phyloP scores from a whole-genome alignment of 2,797 vertebrate genomes.

The Chiroxiphia lanceolata region DNA sequence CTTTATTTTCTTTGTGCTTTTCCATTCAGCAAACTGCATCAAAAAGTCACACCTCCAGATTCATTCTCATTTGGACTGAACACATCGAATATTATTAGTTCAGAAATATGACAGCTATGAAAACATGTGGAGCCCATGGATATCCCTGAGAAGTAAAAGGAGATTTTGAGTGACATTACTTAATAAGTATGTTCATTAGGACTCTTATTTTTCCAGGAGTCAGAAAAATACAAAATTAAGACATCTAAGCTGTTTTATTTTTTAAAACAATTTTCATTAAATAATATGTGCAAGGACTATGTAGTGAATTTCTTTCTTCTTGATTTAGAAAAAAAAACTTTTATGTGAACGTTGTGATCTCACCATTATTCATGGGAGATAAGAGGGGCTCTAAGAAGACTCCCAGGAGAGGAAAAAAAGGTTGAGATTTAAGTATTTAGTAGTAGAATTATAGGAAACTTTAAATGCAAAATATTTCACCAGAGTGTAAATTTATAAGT shows the following conservation, averaged over 20 bases:
- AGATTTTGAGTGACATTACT: background rate
- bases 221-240: background rate
- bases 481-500: background rate
- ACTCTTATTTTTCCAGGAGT: background rate
- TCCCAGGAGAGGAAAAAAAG: background rate
- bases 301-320: background rate
- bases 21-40: slow-evolving; percentile 6
- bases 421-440: background rate
- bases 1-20: slow-evolving; percentile 1
- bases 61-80: background rate
- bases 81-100: background rate
- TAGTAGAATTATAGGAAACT: background rate
- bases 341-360: background rate
- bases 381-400: background rate
- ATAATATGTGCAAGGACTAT: background rate
- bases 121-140: background rate
- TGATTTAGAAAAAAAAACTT: background rate
- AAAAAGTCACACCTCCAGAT: background rate
- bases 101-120: background rate
- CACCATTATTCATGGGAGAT: background rate
- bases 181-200: background rate
- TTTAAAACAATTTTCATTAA: background rate
- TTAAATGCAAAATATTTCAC: background rate
- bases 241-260: background rate
- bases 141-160: background rate